Evolutionary conservation across 1,140 invertebrate species (phyloP).

Genomic region (Drosophila subobscura): DNA sequence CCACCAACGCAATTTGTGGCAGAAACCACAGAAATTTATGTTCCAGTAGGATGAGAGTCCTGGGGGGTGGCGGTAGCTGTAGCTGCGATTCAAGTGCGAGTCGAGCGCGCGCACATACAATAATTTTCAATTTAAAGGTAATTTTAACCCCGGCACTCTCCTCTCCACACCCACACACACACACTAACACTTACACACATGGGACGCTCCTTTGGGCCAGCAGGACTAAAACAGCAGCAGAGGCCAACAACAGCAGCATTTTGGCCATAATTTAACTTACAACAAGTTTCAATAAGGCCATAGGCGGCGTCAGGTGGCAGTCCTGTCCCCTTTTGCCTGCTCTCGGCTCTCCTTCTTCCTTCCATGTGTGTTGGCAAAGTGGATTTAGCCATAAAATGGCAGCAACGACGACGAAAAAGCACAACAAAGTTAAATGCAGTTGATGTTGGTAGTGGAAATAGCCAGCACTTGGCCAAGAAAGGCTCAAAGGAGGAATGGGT

Average conservation of each 20-base stretch:
- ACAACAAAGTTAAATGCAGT: slow-evolving; percentile 80
- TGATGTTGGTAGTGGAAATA: slow-evolving; percentile 74
- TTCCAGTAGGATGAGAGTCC: slow-evolving; percentile 34
- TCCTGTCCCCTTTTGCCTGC: slow-evolving; percentile 1
- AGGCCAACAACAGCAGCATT: slow-evolving; percentile 51
- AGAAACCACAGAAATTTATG: slow-evolving; percentile 77
- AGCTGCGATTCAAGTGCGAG: slow-evolving; percentile 54
- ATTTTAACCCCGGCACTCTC: slow-evolving; percentile 57
- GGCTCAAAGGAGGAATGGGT: too few species aligned
- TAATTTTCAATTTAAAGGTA: slow-evolving; percentile 82
- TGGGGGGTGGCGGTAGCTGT: not conserved
- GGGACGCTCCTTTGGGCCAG: slow-evolving; percentile 19
- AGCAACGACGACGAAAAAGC: slow-evolving; percentile 60
- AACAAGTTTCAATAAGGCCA: slow-evolving; percentile 79
- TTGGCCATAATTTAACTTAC: slow-evolving; percentile 80
- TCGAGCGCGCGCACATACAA: slow-evolving; percentile 78
- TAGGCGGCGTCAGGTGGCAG: slow-evolving; percentile 35
- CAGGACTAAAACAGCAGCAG: slow-evolving; percentile 44
- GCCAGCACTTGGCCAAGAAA: slow-evolving; percentile 29
- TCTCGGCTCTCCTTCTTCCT: slow-evolving; percentile 14
- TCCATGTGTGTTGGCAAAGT: slow-evolving; percentile 59
- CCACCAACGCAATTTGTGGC: slow-evolving; percentile 69
- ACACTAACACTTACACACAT: slow-evolving; percentile 4
- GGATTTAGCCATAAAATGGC: slow-evolving; percentile 81
- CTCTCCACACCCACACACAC: slow-evolving; percentile 2